Evolutionary conservation across 2,888 invertebrate genomes (phyloP).

Genomic region (Lamellibrachia satsuma): DNA sequence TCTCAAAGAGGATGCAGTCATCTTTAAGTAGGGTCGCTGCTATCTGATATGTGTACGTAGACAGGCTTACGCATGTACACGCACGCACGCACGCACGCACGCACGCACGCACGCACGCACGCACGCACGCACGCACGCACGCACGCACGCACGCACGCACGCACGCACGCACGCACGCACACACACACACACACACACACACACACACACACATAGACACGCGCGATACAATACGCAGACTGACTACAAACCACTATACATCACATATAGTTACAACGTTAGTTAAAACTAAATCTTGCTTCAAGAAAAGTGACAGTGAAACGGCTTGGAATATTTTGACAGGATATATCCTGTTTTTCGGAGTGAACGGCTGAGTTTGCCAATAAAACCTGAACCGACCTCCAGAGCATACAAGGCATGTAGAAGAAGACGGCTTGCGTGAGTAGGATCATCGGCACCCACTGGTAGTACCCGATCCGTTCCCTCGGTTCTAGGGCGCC

Average conservation of each 20-base stretch:
- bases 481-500: conserved; percentile 55
- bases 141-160: not conserved
- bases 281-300: too few species aligned
- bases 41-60: too few species aligned
- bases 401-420: conserved; percentile 67
- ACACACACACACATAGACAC: not conserved
- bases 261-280: too few species aligned
- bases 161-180: not conserved
- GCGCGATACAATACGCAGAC: not conserved
- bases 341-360: conserved; percentile 47
- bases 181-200: not conserved
- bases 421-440: conserved; percentile 68
- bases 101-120: not conserved
- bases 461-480: conserved; percentile 66
- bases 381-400: conserved; percentile 37
- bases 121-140: not conserved
- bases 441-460: conserved; percentile 68
- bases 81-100: not conserved
- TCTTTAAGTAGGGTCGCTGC: too few species aligned
- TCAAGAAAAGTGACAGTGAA: not conserved
- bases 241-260: too few species aligned
- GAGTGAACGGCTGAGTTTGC: too few species aligned
- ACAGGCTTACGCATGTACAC: too few species aligned
- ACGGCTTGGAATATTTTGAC: not conserved
- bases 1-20: too few species aligned